phyloP scores from a whole-genome alignment of 1,140 invertebrate genomes.

The Drosophila ambigua region DNA sequence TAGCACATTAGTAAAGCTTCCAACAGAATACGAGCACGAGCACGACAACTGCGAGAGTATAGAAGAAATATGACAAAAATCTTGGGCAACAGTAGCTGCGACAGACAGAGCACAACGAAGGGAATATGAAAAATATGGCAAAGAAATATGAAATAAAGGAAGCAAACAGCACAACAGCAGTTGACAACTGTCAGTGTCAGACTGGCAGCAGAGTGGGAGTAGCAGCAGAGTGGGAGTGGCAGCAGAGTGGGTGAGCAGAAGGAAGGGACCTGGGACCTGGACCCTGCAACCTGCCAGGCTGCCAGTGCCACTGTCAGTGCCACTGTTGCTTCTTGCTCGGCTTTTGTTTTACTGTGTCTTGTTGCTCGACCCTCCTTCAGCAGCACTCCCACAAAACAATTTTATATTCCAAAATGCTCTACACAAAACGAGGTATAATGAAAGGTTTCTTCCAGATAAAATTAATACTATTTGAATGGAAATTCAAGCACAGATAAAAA shows the following conservation, averaged over 20 bases:
- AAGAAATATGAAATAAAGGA: conserved; percentile 53
- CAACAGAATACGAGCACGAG: conserved; percentile 36
- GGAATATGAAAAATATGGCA: conserved; percentile 6
- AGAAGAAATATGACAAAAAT: conserved; percentile 42
- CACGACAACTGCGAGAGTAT: conserved; percentile 27
- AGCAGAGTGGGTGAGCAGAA: too few species aligned
- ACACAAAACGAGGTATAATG: conserved; percentile 1
- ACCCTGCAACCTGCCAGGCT: conserved; percentile 25
- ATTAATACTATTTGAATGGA: too few species aligned
- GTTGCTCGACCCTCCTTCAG: conserved; percentile 11
- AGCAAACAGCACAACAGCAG: conserved; percentile 72
- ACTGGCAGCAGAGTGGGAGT: conserved; percentile 53
- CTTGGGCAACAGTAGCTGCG: conserved; percentile 31
- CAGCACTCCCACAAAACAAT: conserved; percentile 13
- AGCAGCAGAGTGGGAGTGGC: too few species aligned
- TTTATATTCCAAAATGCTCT: conserved; percentile 36
- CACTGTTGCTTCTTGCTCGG: conserved; percentile 76
- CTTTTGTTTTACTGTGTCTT: conserved; percentile 57
- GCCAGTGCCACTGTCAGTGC: conserved; percentile 74
- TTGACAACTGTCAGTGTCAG: conserved; percentile 80
- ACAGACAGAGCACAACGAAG: neutral
- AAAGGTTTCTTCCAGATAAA: neutral
- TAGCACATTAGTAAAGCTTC: conserved; percentile 61
- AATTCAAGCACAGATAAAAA: neutral
- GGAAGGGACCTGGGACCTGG: neutral